A percentile compares a stretch with the other conserved stretches of the same genome.
phyloP scores from a whole-genome alignment of 2,113 vertebrate genomes.

The Pachyramphus minor region DNA sequence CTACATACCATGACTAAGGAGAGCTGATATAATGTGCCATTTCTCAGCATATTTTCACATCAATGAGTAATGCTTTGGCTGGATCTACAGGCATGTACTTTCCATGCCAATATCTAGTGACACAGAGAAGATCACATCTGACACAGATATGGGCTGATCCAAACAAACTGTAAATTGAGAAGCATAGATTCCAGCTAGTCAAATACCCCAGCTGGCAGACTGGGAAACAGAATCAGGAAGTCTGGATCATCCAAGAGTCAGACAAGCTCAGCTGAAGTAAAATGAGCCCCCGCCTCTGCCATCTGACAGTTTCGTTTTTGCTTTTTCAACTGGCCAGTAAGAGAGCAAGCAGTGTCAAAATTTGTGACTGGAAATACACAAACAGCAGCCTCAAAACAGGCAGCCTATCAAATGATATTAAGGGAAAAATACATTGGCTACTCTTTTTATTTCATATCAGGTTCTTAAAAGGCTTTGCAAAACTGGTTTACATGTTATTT shows the following conservation, averaged over 20 bases:
- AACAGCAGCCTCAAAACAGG: neutral
- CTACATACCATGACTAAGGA: neutral
- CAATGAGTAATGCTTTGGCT: neutral
- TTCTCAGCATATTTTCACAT: neutral
- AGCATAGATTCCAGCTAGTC: neutral
- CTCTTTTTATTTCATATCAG: neutral
- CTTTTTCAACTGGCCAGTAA: neutral
- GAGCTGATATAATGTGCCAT: neutral
- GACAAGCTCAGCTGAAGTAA: neutral
- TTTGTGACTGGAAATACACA: neutral
- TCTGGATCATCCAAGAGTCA: neutral
- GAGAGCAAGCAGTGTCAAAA: neutral
- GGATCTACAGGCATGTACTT: neutral
- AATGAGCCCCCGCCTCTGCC: neutral
- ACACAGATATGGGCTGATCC: neutral
- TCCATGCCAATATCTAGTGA: neutral
- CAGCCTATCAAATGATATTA: neutral
- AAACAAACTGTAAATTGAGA: neutral
- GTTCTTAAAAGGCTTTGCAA: neutral
- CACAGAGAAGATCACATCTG: neutral
- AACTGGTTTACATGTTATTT: neutral
- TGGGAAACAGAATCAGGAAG: neutral
- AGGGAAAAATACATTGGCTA: neutral
- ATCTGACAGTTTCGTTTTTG: neutral
- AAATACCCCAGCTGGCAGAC: neutral